These are phyloP conservation scores for Neomicropteryx cornuta DNA, from an alignment of 1,140 invertebrate species.

Conservation along the genomic window DNA sequence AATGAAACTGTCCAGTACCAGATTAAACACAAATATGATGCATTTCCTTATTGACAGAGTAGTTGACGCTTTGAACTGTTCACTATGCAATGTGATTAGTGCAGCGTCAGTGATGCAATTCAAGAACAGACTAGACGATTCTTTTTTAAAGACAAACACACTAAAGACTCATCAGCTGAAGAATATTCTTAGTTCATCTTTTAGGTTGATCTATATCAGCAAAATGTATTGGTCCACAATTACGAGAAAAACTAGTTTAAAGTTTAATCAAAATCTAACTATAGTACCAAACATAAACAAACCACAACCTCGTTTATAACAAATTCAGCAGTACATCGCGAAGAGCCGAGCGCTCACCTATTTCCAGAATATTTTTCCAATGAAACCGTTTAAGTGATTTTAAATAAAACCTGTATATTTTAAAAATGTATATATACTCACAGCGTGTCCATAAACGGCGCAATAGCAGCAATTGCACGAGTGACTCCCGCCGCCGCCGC, in stretches of 20 bases:
- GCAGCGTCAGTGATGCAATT: too few relatives aligned
- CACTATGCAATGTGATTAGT: too few relatives aligned
- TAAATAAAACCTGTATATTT: neutral
- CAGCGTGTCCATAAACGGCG: constrained; percentile 36
- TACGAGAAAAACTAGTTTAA: neutral
- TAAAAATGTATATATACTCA: constrained; percentile 15
- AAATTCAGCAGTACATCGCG: neutral
- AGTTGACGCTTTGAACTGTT: too few relatives aligned
- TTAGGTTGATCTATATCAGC: neutral
- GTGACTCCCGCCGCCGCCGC: constrained; percentile 22
- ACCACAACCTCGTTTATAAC: neutral
- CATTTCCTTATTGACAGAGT: neutral
- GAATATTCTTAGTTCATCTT: too few relatives aligned
- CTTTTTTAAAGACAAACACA: too few relatives aligned
- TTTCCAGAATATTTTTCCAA: too few relatives aligned
- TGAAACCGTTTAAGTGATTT: neutral
- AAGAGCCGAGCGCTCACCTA: too few relatives aligned
- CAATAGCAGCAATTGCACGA: constrained; percentile 37
- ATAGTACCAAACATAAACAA: neutral
- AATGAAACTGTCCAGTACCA: neutral
- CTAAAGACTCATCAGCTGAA: too few relatives aligned
- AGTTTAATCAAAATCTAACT: neutral
- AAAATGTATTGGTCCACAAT: neutral
- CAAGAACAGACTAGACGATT: too few relatives aligned
- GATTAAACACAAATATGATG: neutral